phyloP scores from a whole-genome alignment of 2,888 invertebrate species.

The Mylabris sibirica region DNA sequence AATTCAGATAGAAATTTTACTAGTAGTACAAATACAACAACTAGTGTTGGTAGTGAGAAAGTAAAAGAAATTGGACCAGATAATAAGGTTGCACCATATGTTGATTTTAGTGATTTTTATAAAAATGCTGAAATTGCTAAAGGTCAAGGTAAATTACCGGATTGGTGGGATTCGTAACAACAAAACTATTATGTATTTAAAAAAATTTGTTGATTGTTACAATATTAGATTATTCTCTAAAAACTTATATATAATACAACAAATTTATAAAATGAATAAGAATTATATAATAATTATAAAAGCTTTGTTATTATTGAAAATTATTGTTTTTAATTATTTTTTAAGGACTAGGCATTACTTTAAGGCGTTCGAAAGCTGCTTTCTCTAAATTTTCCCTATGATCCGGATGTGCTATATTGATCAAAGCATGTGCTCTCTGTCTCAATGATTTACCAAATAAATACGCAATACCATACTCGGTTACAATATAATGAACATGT shows the following conservation, averaged over 20 bases:
- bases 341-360: constrained; percentile 71
- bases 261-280: constrained; percentile 16
- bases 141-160: constrained; percentile 71
- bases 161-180: constrained; percentile 64
- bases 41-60: constrained; percentile 48
- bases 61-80: constrained; percentile 67
- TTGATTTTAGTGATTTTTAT: constrained; percentile 84
- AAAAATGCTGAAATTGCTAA: constrained; percentile 74
- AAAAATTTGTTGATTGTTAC: constrained; percentile 22
- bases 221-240: constrained; percentile 10
- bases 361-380: constrained; percentile 84
- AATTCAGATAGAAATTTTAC: constrained; percentile 37
- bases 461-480: constrained; percentile 89
- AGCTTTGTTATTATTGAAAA: not conserved
- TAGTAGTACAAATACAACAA: constrained; percentile 53
- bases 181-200: constrained; percentile 9
- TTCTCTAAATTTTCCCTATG: constrained; percentile 85
- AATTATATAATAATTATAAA: constrained; percentile 14
- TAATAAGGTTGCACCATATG: constrained; percentile 79
- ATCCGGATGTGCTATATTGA: constrained; percentile 88
- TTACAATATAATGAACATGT: constrained; percentile 93
- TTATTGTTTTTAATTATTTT: not conserved
- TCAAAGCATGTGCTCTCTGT: constrained; percentile 89
- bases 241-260: constrained; percentile 15
- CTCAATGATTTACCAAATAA: constrained; percentile 89